Percentiles rank a stretch among this genome's conserved stretches.
Conservation (phyloP, 1,140 invertebrate genomes). For the Zophobas atratus region DNA sequence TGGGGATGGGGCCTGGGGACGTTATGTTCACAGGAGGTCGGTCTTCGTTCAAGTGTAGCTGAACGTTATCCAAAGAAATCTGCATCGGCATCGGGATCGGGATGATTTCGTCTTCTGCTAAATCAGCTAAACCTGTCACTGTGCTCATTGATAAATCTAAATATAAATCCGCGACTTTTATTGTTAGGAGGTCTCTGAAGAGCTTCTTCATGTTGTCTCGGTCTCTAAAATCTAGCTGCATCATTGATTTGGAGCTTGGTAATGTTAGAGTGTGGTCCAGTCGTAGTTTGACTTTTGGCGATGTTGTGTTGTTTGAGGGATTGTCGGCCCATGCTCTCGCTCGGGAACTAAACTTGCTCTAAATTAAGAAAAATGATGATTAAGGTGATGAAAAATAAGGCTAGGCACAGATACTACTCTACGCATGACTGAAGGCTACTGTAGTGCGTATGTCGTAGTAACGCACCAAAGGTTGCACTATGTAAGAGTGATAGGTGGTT, state of each 20-base stretch:
- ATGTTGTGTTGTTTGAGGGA: slow-evolving; percentile 64
- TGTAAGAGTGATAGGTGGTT: too few species aligned
- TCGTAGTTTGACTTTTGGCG: slow-evolving; percentile 69
- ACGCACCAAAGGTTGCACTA: neutral
- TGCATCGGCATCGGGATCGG: slow-evolving; percentile 84
- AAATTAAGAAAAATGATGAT: slow-evolving; percentile 49
- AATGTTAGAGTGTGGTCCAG: slow-evolving; percentile 73
- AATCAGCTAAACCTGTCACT: slow-evolving; percentile 82
- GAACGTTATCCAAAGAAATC: slow-evolving; percentile 80
- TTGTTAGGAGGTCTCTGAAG: slow-evolving; percentile 72
- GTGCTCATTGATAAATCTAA: slow-evolving; percentile 86
- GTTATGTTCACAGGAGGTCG: slow-evolving; percentile 85
- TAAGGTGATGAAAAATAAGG: slow-evolving; percentile 3
- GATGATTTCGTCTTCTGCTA: slow-evolving; percentile 89
- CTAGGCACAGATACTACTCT: slow-evolving; percentile 4
- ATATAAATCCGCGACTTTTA: slow-evolving; percentile 77
- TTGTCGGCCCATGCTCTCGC: slow-evolving; percentile 80
- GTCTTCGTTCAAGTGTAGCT: slow-evolving; percentile 84
- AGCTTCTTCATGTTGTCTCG: slow-evolving; percentile 67
- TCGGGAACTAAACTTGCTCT: slow-evolving; percentile 82
- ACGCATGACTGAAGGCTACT: neutral
- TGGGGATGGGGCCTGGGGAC: slow-evolving; percentile 84
- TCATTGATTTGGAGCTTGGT: slow-evolving; percentile 54
- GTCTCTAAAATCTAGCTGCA: slow-evolving; percentile 64
- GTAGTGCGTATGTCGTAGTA: neutral